Conservation (phyloP, 2,113 vertebrate genomes). For the Chrysemys picta region DNA sequence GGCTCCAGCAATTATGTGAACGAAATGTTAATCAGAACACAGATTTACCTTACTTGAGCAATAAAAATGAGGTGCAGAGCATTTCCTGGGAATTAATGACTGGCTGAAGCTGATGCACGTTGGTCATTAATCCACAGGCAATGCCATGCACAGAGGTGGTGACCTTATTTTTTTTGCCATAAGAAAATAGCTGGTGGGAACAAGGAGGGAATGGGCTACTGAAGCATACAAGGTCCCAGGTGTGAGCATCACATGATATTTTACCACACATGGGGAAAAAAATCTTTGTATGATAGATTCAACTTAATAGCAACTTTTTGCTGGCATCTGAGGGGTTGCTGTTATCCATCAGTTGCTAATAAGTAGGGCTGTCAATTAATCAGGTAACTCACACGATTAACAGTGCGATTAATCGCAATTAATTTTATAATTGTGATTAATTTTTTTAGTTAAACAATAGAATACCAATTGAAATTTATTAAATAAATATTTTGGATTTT, state of each 20-base stretch:
- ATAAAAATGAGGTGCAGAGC: background rate
- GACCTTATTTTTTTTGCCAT: too few relatives aligned
- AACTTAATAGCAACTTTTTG: background rate
- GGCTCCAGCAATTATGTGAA: background rate
- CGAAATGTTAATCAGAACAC: background rate
- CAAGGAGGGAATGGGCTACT: background rate
- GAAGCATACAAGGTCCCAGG: background rate
- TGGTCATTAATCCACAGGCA: background rate
- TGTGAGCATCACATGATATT: background rate
- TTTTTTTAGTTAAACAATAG: too few relatives aligned
- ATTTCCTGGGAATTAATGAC: background rate
- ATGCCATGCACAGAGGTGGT: background rate
- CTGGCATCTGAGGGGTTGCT: background rate
- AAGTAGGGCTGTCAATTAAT: background rate
- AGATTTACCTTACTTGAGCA: background rate
- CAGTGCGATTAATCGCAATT: too few relatives aligned
- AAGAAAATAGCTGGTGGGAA: background rate
- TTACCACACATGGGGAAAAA: background rate
- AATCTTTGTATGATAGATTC: background rate
- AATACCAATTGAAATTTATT: too few relatives aligned
- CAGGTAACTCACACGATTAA: too few relatives aligned
- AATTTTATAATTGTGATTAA: too few relatives aligned
- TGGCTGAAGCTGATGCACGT: background rate
- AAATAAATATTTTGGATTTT: too few relatives aligned
- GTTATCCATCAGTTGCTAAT: background rate